Conservation (phyloP, 2,113 vertebrate genomes). For the Sylvietta virens region DNA sequence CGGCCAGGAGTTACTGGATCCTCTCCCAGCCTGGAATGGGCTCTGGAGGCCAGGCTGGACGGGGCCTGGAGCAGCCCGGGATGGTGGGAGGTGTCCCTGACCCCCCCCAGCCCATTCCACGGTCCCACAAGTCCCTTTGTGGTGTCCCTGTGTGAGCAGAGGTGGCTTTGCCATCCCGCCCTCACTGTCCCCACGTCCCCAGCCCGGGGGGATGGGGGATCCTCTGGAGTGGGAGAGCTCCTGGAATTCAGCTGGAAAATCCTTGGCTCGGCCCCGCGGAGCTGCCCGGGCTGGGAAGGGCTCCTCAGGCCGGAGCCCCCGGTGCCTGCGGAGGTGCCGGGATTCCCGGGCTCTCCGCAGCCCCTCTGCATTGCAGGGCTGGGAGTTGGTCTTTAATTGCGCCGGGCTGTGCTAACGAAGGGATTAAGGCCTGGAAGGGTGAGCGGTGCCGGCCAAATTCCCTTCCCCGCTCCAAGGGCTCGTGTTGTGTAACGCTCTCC, state of each 20-base stretch:
- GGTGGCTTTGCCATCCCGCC: not conserved
- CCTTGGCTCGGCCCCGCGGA: fast-evolving
- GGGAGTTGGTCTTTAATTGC: not conserved
- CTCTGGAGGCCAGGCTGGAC: not conserved
- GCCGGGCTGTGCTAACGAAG: not conserved
- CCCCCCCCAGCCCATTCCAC: not conserved
- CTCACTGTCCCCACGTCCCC: fast-evolving
- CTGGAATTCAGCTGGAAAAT: not conserved
- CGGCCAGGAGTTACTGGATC: not conserved
- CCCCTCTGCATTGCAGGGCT: constrained; percentile 31
- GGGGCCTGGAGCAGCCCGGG: not conserved
- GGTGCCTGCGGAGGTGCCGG: not conserved
- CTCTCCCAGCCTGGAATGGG: not conserved
- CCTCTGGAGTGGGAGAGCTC: not conserved
- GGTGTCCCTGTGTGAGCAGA: fast-evolving
- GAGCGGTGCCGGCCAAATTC: not conserved
- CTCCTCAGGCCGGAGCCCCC: not conserved
- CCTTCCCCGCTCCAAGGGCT: not conserved
- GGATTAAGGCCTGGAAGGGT: constrained; percentile 26
- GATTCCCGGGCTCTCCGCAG: not conserved
- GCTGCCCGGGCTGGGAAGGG: fast-evolving
- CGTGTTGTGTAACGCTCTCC: not conserved
- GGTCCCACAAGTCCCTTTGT: fast-evolving
- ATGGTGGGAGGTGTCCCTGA: fast-evolving
- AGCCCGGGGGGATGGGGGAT: not conserved